A percentile compares a stretch with the other conserved stretches of the same genome.
phyloP scores from a whole-genome alignment of 2,113 vertebrate species.

The Alethe diademata region DNA sequence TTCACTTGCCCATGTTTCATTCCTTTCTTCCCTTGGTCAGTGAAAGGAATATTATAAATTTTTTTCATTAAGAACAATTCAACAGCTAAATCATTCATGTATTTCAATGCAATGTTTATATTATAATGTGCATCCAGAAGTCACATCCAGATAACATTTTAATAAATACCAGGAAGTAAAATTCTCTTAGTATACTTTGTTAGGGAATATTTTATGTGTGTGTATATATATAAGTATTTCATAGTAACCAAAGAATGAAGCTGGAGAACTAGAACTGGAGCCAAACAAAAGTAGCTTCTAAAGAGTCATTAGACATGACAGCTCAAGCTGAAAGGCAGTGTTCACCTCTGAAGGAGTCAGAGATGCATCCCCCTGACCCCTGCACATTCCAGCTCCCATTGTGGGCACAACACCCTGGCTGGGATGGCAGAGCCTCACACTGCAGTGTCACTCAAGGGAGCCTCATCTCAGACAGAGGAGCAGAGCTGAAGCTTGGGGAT shows the following conservation, averaged over 20 bases:
- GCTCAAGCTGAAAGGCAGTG: not conserved
- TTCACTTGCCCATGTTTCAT: not conserved
- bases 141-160: not conserved
- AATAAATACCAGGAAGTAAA: not conserved
- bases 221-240: not conserved
- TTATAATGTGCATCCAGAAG: not conserved
- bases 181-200: not conserved
- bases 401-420: accelerated
- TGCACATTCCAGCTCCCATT: accelerated
- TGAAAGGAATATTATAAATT: not conserved
- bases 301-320: not conserved
- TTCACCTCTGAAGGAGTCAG: not conserved
- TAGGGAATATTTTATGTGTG: not conserved
- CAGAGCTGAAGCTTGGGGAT: not conserved
- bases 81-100: not conserved
- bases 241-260: not conserved
- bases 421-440: not conserved
- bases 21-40: not conserved
- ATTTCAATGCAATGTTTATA: not conserved
- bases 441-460: not conserved
- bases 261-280: not conserved
- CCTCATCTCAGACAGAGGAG: not conserved
- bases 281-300: not conserved
- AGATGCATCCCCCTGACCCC: not conserved
- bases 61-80: not conserved